These are phyloP conservation scores for Discoglossus pictus DNA, from an alignment of 2,797 vertebrate genomes.

Conservation along the genomic window DNA sequence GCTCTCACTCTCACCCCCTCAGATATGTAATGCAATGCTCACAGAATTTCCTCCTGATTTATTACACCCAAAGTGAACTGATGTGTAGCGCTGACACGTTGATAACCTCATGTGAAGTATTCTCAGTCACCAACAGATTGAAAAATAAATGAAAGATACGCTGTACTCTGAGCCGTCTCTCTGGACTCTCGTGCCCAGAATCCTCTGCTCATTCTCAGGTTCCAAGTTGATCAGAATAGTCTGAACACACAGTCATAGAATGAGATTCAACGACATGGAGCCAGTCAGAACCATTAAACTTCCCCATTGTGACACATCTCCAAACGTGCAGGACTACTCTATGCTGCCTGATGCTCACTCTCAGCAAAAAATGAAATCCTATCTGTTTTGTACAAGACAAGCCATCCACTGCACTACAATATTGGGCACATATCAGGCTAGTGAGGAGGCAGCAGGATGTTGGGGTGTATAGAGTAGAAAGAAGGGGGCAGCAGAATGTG, in stretches of 20 bases:
- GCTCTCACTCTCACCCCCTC: slow-evolving; percentile 23
- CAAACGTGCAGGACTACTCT: no score
- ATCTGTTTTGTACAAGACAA: no score
- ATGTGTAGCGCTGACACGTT: slow-evolving; percentile 52
- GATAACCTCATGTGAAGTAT: slow-evolving; percentile 53
- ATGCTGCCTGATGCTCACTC: no score
- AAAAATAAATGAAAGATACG: slow-evolving; percentile 53
- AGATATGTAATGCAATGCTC: slow-evolving; percentile 47
- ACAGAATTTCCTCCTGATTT: slow-evolving; percentile 52
- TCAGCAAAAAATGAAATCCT: no score
- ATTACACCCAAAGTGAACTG: slow-evolving; percentile 53
- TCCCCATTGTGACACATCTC: neutral
- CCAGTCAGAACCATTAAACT: slow-evolving; percentile 5
- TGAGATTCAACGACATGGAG: neutral
- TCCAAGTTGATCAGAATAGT: slow-evolving; percentile 46
- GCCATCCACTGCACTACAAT: no score
- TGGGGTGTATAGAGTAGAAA: no score
- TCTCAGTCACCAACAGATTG: slow-evolving; percentile 52
- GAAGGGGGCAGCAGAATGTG: no score
- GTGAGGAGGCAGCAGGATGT: no score
- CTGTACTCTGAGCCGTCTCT: slow-evolving; percentile 48
- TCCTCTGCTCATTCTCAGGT: slow-evolving; percentile 46
- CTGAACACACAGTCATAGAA: slow-evolving; percentile 18
- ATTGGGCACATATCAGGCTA: no score
- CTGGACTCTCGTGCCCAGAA: slow-evolving; percentile 41